These are phyloP conservation scores for Eriosoma lanigerum DNA, from an alignment of 1,140 invertebrate species.

Conservation along the genomic window DNA sequence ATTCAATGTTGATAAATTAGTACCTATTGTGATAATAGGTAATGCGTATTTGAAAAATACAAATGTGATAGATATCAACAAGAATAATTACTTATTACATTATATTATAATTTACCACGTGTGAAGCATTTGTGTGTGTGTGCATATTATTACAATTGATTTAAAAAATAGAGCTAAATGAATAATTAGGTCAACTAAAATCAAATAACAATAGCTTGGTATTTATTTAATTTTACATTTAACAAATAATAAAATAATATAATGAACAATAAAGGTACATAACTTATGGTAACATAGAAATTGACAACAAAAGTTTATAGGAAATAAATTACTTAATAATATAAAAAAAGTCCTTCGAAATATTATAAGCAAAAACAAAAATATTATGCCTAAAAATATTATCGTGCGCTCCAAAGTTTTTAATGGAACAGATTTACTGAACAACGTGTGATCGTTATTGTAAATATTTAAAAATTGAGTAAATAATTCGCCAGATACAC, in stretches of 20 bases:
- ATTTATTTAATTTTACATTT: neutral
- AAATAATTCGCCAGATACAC: neutral
- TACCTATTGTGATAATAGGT: too few species aligned
- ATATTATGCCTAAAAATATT: neutral
- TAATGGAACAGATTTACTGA: neutral
- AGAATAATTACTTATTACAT: too few species aligned
- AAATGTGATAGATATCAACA: too few species aligned
- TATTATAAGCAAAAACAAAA: neutral
- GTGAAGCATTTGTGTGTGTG: too few species aligned
- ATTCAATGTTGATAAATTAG: too few species aligned
- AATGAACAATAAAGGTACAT: neutral
- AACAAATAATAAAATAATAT: neutral
- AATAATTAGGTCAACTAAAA: constrained; percentile 22
- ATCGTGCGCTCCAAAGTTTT: neutral
- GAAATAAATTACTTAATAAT: neutral
- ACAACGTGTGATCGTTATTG: neutral
- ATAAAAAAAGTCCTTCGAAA: constrained; percentile 24
- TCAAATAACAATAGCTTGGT: neutral
- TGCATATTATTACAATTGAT: too few species aligned
- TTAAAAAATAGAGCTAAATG: neutral
- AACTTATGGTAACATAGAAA: too few species aligned
- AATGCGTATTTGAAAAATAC: too few species aligned
- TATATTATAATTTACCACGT: too few species aligned
- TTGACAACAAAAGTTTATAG: neutral
- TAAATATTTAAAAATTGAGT: constrained; percentile 7